phyloP scores from a whole-genome alignment of 2,888 invertebrate species.

The Dorcus hopei region DNA sequence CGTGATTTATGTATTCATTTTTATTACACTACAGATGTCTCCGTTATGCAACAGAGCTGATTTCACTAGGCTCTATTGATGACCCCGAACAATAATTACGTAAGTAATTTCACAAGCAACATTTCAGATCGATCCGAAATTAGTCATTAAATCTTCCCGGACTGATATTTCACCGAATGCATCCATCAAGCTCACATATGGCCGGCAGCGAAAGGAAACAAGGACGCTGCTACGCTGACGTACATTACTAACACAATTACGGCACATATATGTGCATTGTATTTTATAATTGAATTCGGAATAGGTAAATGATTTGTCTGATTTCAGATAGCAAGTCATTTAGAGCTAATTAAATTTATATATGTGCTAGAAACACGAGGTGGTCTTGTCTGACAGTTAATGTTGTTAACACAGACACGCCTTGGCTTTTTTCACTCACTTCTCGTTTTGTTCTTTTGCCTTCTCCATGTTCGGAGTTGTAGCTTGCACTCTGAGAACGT shows the following conservation, averaged over 20 bases:
- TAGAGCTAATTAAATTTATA: slow-evolving; percentile 48
- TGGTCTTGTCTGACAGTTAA: slow-evolving; percentile 31
- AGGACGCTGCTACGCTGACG: background rate
- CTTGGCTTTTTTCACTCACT: slow-evolving; percentile 14
- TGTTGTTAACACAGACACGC: slow-evolving; percentile 30
- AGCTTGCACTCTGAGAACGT: background rate
- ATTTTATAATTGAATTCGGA: slow-evolving; percentile 47
- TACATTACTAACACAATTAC: slow-evolving; percentile 12
- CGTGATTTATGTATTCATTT: too few species aligned
- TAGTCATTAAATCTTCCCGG: background rate
- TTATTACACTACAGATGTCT: too few species aligned
- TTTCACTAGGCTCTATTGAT: too few species aligned
- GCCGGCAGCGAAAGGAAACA: too few species aligned
- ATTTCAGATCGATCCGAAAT: background rate
- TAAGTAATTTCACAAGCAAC: background rate
- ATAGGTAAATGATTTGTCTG: slow-evolving; percentile 43
- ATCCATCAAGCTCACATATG: too few species aligned
- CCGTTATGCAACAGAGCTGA: too few species aligned
- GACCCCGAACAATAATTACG: too few species aligned
- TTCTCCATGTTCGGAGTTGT: background rate
- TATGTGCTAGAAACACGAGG: slow-evolving; percentile 37
- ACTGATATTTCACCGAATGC: background rate
- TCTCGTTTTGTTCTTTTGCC: slow-evolving; percentile 11
- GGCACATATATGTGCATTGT: slow-evolving; percentile 32
- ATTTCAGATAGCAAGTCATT: slow-evolving; percentile 45